Percentiles rank a stretch among this genome's conserved stretches.
These are phyloP conservation scores for Hippoglossus stenolepis DNA, from an alignment of 2,113 vertebrate species.

Conservation along the genomic window DNA sequence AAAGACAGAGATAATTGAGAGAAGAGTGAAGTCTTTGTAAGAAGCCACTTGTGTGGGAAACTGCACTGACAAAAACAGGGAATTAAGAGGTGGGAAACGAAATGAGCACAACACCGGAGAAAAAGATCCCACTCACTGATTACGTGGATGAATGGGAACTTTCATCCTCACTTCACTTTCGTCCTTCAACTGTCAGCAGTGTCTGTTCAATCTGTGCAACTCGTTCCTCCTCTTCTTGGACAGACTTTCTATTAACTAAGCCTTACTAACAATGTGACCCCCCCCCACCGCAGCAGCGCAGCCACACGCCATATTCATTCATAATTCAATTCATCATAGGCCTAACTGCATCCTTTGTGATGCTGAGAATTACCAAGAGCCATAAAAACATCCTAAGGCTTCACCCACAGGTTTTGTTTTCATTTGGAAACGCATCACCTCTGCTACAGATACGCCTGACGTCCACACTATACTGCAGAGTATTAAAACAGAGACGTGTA, in stretches of 20 bases:
- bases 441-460: too few species aligned
- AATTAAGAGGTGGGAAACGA: background rate
- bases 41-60: background rate
- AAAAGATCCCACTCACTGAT: background rate
- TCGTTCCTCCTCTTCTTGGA: conserved; percentile 15
- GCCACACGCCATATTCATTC: conserved; percentile 21
- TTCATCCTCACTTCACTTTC: background rate
- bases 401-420: too few species aligned
- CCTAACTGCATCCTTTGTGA: conserved; percentile 38
- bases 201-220: background rate
- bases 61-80: background rate
- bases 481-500: too few species aligned
- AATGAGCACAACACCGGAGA: background rate
- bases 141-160: background rate
- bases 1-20: background rate
- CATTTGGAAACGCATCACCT: too few species aligned
- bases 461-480: too few species aligned
- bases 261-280: conserved; percentile 23
- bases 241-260: conserved; percentile 10
- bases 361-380: background rate
- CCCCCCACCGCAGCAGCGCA: conserved; percentile 35
- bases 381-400: too few species aligned
- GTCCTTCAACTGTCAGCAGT: background rate
- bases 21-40: background rate
- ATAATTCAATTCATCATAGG: conserved; percentile 41